phyloP scores from a whole-genome alignment of 2,113 vertebrate genomes.

The Hippolais icterina region DNA sequence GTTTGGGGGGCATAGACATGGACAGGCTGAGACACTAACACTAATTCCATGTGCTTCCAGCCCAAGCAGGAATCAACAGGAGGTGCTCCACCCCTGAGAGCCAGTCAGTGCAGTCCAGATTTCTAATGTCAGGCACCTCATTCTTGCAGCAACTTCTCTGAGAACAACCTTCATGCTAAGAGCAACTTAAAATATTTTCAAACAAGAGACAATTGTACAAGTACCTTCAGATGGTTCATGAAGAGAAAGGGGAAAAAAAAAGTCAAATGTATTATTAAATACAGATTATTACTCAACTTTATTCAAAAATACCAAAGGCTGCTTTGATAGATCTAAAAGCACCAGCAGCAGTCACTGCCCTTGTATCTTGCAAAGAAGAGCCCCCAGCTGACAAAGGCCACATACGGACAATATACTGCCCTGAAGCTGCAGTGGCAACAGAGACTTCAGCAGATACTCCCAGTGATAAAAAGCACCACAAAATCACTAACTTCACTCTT shows the following conservation, averaged over 20 bases:
- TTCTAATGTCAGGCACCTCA: not conserved
- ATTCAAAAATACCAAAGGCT: not conserved
- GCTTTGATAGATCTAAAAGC: slow-evolving; percentile 28
- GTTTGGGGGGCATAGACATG: fast-evolving
- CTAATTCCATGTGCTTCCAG: not conserved
- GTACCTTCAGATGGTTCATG: not conserved
- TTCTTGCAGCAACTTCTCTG: not conserved
- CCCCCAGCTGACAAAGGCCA: not conserved
- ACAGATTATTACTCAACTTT: not conserved
- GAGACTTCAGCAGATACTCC: not conserved
- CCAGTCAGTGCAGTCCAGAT: not conserved
- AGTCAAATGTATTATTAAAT: not conserved
- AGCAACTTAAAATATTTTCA: not conserved
- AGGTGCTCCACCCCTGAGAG: not conserved
- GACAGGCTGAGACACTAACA: not conserved
- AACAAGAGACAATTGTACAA: not conserved
- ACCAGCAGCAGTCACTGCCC: not conserved
- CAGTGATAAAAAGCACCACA: not conserved
- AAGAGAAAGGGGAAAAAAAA: not conserved
- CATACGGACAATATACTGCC: not conserved
- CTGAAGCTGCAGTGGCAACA: not conserved
- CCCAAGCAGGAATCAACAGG: not conserved
- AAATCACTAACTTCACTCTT: not conserved
- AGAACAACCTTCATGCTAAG: not conserved
- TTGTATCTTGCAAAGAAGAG: not conserved